These are phyloP conservation scores for Dasyprocta punctata DNA, from an alignment of 2,113 vertebrate genomes.

Conservation along the genomic window DNA sequence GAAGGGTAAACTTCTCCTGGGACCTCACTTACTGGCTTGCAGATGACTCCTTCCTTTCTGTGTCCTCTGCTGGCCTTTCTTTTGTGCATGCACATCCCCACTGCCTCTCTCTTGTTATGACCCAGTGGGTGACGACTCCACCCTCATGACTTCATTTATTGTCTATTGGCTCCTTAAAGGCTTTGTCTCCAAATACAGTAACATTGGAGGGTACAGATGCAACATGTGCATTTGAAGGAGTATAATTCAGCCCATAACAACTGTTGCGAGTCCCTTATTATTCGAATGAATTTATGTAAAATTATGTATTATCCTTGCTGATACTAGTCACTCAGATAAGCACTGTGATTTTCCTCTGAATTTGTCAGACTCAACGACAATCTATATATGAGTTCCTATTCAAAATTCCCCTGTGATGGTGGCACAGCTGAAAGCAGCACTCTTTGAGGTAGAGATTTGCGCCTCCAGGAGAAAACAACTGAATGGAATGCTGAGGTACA, in stretches of 20 bases:
- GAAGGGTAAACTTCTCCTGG: neutral
- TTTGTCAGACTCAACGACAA: neutral
- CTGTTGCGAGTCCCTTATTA: constrained; percentile 26
- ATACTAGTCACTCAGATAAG: constrained; percentile 58
- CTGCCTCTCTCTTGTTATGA: neutral
- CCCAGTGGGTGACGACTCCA: neutral
- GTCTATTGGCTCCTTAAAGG: neutral
- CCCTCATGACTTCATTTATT: neutral
- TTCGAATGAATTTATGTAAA: constrained; percentile 59
- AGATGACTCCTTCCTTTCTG: neutral
- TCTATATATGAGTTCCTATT: neutral
- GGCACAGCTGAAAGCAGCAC: neutral
- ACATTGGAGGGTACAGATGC: neutral
- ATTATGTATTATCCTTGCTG: neutral
- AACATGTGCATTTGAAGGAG: neutral
- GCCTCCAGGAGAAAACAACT: constrained; percentile 9
- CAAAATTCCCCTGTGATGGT: neutral
- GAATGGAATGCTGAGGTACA: constrained; percentile 38
- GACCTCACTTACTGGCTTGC: neutral
- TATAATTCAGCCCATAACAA: neutral
- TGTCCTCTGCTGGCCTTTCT: neutral
- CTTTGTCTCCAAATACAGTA: neutral
- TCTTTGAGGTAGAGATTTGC: constrained; percentile 39
- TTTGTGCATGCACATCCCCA: accelerated
- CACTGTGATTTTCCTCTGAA: constrained; percentile 52